These are phyloP conservation scores for Planococcus citri DNA, from an alignment of 1,140 invertebrate species.

Conservation along the genomic window DNA sequence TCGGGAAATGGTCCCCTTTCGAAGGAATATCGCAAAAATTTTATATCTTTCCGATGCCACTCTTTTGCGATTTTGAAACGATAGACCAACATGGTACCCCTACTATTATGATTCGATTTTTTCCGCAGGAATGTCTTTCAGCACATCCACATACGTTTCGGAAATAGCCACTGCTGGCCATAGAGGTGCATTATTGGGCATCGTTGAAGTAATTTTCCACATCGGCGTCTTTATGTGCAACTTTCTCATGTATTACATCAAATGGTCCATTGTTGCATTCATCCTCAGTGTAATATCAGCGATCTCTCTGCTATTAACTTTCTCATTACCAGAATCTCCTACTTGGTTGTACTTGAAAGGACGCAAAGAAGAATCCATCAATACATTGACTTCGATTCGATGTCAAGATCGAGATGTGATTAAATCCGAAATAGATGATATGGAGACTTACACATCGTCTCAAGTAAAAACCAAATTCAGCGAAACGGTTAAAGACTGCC, in stretches of 20 bases:
- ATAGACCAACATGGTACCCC: too few relatives aligned
- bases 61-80: too few relatives aligned
- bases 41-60: too few relatives aligned
- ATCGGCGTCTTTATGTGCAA: slow-evolving; percentile 39
- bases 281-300: slow-evolving; percentile 38
- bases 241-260: slow-evolving; percentile 41
- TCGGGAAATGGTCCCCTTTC: too few relatives aligned
- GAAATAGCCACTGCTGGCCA: slow-evolving; percentile 7
- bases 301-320: slow-evolving; percentile 30
- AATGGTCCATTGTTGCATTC: slow-evolving; percentile 45
- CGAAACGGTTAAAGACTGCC: neutral
- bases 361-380: slow-evolving; percentile 27
- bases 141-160: slow-evolving; percentile 13
- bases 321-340: slow-evolving; percentile 43
- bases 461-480: neutral
- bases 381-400: slow-evolving; percentile 25
- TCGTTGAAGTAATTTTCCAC: neutral
- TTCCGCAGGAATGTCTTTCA: slow-evolving; percentile 1
- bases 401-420: slow-evolving; percentile 25
- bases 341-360: slow-evolving; percentile 35
- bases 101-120: too few relatives aligned
- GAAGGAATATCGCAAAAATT: too few relatives aligned
- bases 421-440: slow-evolving; percentile 21
- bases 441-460: neutral
- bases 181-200: slow-evolving; percentile 9